Conservation (phyloP, 2,113 vertebrate species). For the Neodon shergylaensis region DNA sequence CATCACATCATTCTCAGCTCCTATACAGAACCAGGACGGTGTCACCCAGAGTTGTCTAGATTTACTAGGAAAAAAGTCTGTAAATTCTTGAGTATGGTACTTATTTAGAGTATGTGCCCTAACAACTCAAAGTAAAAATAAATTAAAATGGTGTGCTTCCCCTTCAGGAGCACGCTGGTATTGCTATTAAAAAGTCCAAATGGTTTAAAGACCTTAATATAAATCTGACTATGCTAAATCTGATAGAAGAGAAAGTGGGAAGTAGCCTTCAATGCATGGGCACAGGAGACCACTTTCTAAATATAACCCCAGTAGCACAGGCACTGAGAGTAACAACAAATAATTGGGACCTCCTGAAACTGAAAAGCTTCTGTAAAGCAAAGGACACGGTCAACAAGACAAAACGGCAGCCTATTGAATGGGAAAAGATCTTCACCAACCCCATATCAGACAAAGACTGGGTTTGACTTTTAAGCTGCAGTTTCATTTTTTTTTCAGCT, state of each 20-base stretch:
- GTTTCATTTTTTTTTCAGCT: slow-evolving; percentile 22
- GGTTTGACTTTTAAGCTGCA: background rate
- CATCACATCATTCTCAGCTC: background rate
- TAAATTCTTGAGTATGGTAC: background rate
- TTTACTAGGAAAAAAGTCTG: background rate
- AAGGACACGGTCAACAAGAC: no score
- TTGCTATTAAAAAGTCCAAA: background rate
- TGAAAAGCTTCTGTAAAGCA: no score
- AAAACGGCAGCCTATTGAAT: no score
- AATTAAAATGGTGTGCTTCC: background rate
- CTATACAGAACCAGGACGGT: background rate
- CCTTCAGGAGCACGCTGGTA: background rate
- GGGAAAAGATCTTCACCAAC: no score
- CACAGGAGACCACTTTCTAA: no score
- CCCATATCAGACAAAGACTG: background rate
- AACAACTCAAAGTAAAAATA: background rate
- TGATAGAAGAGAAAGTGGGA: no score
- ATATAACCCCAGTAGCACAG: no score
- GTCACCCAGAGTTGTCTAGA: background rate
- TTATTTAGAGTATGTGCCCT: background rate
- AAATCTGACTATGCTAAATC: no score
- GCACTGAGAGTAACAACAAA: no score
- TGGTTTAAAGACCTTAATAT: no score
- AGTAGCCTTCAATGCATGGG: no score
- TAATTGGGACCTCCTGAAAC: no score